phyloP scores from a whole-genome alignment of 2,888 invertebrate species.

The Andrena haemorrhoa region DNA sequence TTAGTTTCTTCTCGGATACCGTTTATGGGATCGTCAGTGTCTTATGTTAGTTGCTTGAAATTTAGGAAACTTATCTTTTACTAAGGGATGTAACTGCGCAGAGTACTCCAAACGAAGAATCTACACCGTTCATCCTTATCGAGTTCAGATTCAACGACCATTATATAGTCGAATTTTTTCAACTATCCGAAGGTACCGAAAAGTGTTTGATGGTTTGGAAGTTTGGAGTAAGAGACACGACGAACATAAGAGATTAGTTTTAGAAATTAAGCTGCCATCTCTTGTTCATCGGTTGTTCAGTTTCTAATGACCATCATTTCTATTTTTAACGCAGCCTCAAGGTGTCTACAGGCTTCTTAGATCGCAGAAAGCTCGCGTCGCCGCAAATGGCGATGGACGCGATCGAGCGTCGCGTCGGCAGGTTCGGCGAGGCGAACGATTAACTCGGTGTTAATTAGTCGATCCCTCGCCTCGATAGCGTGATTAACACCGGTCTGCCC shows the following conservation, averaged over 20 bases:
- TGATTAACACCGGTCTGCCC: slow-evolving; percentile 65
- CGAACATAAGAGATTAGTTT: too few relatives aligned
- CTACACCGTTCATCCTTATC: background rate
- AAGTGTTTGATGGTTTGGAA: too few relatives aligned
- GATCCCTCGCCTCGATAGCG: slow-evolving; percentile 67
- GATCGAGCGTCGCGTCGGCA: slow-evolving; percentile 24
- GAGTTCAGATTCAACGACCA: background rate
- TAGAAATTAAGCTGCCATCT: too few relatives aligned
- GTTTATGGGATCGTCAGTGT: background rate
- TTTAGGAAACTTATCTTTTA: background rate
- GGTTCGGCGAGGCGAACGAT: slow-evolving; percentile 51
- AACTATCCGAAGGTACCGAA: too few relatives aligned
- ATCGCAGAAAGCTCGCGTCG: background rate
- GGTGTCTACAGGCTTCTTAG: background rate
- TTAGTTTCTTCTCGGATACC: background rate
- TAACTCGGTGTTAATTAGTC: slow-evolving; percentile 71
- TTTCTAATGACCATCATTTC: background rate
- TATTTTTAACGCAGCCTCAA: background rate
- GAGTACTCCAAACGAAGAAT: background rate
- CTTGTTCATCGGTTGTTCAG: background rate
- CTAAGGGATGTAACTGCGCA: background rate
- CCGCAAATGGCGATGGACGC: slow-evolving; percentile 14
- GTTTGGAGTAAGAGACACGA: too few relatives aligned
- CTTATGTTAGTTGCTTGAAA: background rate
- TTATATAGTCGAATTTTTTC: background rate